Conservation (phyloP, 2,888 invertebrate genomes). For the Standfussiana lucernea region DNA sequence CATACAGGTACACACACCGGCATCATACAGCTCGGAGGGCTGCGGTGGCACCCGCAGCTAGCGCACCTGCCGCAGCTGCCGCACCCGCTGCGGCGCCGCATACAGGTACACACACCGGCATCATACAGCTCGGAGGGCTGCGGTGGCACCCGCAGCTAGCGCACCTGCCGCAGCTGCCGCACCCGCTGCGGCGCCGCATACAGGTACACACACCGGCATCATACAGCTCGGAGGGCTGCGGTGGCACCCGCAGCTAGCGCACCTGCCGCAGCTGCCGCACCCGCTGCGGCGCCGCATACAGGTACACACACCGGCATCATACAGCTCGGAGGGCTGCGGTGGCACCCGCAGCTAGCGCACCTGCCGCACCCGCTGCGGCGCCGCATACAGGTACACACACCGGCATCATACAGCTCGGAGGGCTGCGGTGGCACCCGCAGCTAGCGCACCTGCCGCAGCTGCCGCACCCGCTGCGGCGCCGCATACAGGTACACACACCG, state of each 20-base stretch:
- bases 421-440: slow-evolving; percentile 88
- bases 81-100: slow-evolving; percentile 84
- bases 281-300: slow-evolving; percentile 82
- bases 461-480: slow-evolving; percentile 87
- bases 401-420: no score
- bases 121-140: slow-evolving; percentile 61
- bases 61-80: slow-evolving; percentile 91
- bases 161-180: slow-evolving; percentile 91
- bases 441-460: slow-evolving; percentile 91
- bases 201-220: slow-evolving; percentile 74
- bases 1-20: no score
- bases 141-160: no score
- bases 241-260: slow-evolving; percentile 91
- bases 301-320: slow-evolving; percentile 60
- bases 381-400: slow-evolving; percentile 74
- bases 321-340: slow-evolving; percentile 65
- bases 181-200: slow-evolving; percentile 83
- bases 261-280: slow-evolving; percentile 91
- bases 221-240: slow-evolving; percentile 54
- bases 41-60: slow-evolving; percentile 91
- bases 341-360: slow-evolving; percentile 91
- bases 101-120: slow-evolving; percentile 71
- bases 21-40: no score
- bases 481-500: slow-evolving; percentile 73
- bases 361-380: slow-evolving; percentile 89